Conservation (phyloP, 2,888 invertebrate species). For the Onchidella celtica region DNA sequence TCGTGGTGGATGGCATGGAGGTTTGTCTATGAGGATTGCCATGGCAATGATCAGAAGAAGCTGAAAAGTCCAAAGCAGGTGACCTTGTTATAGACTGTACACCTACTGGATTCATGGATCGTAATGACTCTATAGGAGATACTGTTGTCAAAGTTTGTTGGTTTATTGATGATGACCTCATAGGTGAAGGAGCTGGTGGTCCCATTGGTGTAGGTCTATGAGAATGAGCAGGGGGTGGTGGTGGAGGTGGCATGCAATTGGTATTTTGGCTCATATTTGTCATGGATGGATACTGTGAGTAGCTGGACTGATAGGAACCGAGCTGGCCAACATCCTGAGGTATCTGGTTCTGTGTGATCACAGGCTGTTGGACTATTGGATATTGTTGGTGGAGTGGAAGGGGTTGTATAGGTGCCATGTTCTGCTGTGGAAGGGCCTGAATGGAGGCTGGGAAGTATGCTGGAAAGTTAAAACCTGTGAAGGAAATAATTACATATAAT, state of each 20-base stretch:
- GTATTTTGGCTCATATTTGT: conserved; percentile 19
- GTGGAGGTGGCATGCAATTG: conserved; percentile 27
- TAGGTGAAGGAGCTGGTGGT: background rate
- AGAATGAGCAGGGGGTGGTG: conserved; percentile 18
- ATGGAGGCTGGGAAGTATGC: conserved; percentile 36
- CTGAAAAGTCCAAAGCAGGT: conserved; percentile 12
- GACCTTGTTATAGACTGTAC: conserved; percentile 15
- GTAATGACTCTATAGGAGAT: conserved; percentile 10
- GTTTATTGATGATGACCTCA: background rate
- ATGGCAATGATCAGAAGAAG: background rate
- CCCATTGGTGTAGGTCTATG: conserved; percentile 12
- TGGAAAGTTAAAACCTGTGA: conserved; percentile 26
- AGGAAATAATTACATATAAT: conserved; percentile 2
- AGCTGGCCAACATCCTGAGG: conserved; percentile 16
- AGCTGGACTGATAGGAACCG: conserved; percentile 8
- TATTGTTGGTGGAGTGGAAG: conserved; percentile 31
- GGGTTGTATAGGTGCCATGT: background rate
- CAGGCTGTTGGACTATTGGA: conserved; percentile 27
- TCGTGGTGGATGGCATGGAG: background rate
- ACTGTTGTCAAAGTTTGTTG: background rate
- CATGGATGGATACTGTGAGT: background rate
- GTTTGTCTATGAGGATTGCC: background rate
- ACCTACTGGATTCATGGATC: conserved; percentile 30
- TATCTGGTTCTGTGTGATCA: conserved; percentile 4
- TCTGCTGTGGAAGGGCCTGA: conserved; percentile 17